Conservation (phyloP, 2,797 vertebrate genomes). For the Oreochromis mossambicus region DNA sequence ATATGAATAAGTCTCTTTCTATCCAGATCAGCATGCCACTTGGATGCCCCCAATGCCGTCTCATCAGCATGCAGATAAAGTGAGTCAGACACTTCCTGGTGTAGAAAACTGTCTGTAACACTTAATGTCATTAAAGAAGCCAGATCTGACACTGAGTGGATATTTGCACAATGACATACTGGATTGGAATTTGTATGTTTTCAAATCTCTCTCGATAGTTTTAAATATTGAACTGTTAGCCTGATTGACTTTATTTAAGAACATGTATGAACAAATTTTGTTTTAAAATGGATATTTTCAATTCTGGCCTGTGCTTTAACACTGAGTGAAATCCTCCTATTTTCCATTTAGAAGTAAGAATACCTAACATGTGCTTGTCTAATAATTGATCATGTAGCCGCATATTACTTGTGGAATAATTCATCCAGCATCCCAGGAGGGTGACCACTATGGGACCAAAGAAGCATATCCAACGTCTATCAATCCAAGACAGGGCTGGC, state of each 20-base stretch:
- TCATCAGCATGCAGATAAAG: conserved; percentile 65
- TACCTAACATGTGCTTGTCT: conserved; percentile 8
- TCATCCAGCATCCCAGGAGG: conserved; percentile 14
- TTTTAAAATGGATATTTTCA: neutral
- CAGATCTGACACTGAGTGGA: conserved; percentile 14
- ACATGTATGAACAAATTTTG: neutral
- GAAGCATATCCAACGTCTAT: neutral
- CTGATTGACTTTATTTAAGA: neutral
- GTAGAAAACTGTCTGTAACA: conserved; percentile 56
- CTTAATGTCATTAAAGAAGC: conserved; percentile 44
- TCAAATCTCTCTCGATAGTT: neutral
- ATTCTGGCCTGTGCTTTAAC: neutral
- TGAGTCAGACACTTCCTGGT: conserved; percentile 54
- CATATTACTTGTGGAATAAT: conserved; percentile 32
- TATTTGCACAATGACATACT: conserved; percentile 5
- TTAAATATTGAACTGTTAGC: neutral
- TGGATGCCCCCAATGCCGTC: conserved; percentile 40
- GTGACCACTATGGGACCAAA: neutral
- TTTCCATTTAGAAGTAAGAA: conserved; percentile 11
- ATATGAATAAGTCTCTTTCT: conserved; percentile 59
- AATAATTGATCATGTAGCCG: conserved; percentile 24
- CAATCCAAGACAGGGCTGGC: neutral
- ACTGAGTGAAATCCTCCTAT: conserved; percentile 11
- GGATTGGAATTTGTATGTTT: neutral
- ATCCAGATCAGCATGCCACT: conserved; percentile 56